These are phyloP conservation scores for Chloebia gouldiae DNA, from an alignment of 2,113 vertebrate genomes.

Conservation along the genomic window DNA sequence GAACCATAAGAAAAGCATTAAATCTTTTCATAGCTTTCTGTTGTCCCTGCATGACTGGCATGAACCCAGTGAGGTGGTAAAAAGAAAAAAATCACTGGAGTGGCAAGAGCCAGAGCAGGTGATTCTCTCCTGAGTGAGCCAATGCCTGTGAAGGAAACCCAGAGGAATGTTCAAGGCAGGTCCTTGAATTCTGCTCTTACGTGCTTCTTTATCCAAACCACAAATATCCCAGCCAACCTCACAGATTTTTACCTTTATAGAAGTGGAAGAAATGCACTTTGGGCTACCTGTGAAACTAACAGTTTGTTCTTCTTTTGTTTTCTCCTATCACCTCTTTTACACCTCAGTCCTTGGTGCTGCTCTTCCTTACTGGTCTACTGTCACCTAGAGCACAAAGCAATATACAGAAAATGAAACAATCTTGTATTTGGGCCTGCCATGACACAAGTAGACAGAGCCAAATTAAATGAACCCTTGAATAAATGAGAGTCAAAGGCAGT, in stretches of 20 bases:
- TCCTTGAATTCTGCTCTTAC: neutral
- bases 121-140: neutral
- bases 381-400: neutral
- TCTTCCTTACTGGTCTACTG: too few species aligned
- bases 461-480: neutral
- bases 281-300: neutral
- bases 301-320: neutral
- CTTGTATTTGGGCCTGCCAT: neutral
- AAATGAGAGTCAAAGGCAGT: neutral
- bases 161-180: too few species aligned
- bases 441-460: neutral
- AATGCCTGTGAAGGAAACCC: neutral
- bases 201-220: neutral
- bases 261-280: neutral
- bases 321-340: neutral
- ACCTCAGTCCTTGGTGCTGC: neutral
- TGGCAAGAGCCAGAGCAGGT: neutral
- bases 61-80: neutral
- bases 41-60: neutral
- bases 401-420: accelerated
- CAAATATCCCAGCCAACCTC: neutral
- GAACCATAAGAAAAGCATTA: neutral
- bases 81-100: too few species aligned
- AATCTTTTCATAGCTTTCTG: neutral
- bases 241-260: neutral